These are phyloP conservation scores for Notothenia rossii DNA, from an alignment of 2,113 vertebrate species.

Conservation along the genomic window DNA sequence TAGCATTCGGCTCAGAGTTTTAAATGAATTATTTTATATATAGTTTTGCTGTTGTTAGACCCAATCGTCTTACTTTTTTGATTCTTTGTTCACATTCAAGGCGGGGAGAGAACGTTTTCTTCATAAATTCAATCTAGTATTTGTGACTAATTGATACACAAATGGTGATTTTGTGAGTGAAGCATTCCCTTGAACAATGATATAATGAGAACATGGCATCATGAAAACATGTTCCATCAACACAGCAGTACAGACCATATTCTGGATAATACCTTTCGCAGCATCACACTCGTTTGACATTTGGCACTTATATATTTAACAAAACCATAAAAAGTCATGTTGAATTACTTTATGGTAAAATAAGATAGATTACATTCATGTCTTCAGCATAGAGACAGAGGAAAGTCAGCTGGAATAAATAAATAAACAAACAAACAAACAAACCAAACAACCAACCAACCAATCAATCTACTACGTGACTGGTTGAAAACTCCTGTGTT, in stretches of 20 bases:
- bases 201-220: background rate
- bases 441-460: too few species aligned
- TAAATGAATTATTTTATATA: too few species aligned
- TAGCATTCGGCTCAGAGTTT: too few species aligned
- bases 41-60: too few species aligned
- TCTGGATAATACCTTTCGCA: slow-evolving; percentile 4
- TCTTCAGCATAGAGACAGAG: slow-evolving; percentile 16
- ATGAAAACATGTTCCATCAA: background rate
- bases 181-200: background rate
- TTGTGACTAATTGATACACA: too few species aligned
- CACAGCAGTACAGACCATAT: slow-evolving; percentile 24
- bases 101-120: too few species aligned
- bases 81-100: too few species aligned
- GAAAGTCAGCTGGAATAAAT: slow-evolving; percentile 23
- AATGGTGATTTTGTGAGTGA: too few species aligned
- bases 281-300: slow-evolving; percentile 8
- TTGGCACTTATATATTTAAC: slow-evolving; percentile 44
- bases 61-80: too few species aligned
- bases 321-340: slow-evolving; percentile 22
- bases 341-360: slow-evolving; percentile 29
- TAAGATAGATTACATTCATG: slow-evolving; percentile 51
- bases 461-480: slow-evolving; percentile 40
- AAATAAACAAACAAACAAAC: slow-evolving; percentile 9
- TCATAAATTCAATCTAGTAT: too few species aligned
- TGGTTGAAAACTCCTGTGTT: slow-evolving; percentile 73